Evolutionary conservation across 2,113 vertebrate species (phyloP).

Genomic region (Psilopsiagon aymara): DNA sequence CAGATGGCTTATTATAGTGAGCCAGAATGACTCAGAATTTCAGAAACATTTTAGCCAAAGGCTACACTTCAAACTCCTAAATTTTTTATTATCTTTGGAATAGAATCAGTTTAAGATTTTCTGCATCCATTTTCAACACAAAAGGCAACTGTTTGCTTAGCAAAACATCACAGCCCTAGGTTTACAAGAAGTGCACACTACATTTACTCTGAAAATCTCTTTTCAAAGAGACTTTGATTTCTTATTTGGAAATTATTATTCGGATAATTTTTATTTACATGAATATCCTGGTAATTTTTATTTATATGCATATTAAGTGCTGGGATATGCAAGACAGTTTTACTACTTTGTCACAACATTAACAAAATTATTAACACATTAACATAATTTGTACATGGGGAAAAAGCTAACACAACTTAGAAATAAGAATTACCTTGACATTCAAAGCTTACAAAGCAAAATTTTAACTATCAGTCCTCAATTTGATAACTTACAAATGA

Average conservation of each 20-base stretch:
- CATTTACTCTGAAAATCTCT: neutral
- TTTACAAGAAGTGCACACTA: rapidly evolving
- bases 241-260: neutral
- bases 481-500: neutral
- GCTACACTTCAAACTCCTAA: slow-evolving; percentile 31
- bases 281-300: neutral
- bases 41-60: slow-evolving; percentile 43
- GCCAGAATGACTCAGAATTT: slow-evolving; percentile 36
- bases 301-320: neutral
- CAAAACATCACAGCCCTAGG: neutral
- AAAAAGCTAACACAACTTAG: neutral
- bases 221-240: neutral
- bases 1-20: neutral
- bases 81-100: slow-evolving; percentile 43
- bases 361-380: neutral
- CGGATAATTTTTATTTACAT: neutral
- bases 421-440: neutral
- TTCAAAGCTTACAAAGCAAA: neutral
- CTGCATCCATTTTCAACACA: slow-evolving; percentile 20
- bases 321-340: neutral
- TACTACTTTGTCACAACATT: neutral
- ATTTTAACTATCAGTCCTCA: neutral
- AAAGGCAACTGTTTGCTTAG: slow-evolving; percentile 2
- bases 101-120: slow-evolving; percentile 25
- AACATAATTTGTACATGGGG: neutral